phyloP scores from a whole-genome alignment of 2,797 vertebrate species.

The Phoxinus dragarum region DNA sequence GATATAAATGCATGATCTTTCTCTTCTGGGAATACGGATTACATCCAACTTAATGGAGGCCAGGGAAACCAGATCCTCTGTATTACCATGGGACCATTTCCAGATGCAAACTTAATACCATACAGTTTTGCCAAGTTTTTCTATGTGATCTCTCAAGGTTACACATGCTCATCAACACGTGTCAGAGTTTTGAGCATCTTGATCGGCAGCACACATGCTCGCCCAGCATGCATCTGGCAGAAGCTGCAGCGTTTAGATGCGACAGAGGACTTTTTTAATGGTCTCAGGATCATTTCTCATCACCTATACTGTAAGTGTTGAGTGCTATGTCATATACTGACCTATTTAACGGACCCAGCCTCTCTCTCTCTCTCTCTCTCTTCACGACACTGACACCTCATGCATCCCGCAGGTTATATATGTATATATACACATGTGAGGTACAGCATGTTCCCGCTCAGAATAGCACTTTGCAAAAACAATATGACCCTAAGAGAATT shows the following conservation, averaged over 20 bases:
- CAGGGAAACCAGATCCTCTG: not conserved
- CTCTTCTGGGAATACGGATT: not conserved
- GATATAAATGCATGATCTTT: not conserved
- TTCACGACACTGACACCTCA: not conserved
- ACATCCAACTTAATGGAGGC: not conserved
- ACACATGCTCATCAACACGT: not conserved
- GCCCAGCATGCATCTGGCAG: not conserved
- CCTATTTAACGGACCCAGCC: not conserved
- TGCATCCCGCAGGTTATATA: not conserved
- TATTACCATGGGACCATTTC: not conserved
- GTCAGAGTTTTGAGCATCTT: not conserved
- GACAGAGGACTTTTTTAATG: not conserved
- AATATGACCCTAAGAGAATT: conserved; percentile 18
- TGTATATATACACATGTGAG: not conserved
- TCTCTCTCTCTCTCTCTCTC: not conserved
- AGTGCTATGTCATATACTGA: not conserved
- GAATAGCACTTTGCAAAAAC: conserved; percentile 63
- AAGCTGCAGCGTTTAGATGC: not conserved
- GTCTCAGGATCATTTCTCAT: not conserved
- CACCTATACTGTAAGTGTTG: conserved; percentile 13
- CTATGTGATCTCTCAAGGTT: not conserved
- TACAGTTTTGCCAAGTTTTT: not conserved
- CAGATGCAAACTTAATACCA: not conserved
- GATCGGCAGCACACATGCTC: not conserved
- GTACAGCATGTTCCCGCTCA: conserved; percentile 36